These are phyloP conservation scores for Galerucella calmariensis DNA, from an alignment of 2,888 invertebrate genomes.

Conservation along the genomic window DNA sequence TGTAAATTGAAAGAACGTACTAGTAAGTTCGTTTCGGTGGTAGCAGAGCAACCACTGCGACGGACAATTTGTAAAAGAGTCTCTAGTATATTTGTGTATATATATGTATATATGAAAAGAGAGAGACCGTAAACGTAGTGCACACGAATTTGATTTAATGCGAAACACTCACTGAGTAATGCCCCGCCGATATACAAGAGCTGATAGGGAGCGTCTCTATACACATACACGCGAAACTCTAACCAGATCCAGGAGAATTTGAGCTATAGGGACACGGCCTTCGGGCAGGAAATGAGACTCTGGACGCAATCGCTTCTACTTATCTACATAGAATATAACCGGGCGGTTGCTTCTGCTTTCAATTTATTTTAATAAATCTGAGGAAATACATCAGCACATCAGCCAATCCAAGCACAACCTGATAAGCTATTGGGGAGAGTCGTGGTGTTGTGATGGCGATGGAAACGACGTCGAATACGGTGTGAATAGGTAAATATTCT, in stretches of 20 bases:
- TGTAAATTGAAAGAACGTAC: not conserved
- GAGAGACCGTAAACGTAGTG: constrained; percentile 42
- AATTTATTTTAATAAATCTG: constrained; percentile 67
- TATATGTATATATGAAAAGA: constrained; percentile 40
- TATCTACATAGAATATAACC: constrained; percentile 60
- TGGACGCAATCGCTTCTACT: constrained; percentile 57
- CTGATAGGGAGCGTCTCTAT: constrained; percentile 38
- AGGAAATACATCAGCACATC: constrained; percentile 62
- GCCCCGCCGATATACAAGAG: constrained; percentile 38
- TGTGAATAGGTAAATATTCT: not conserved
- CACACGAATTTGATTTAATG: constrained; percentile 44
- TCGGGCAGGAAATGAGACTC: constrained; percentile 57
- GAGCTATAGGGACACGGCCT: constrained; percentile 38
- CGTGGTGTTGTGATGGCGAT: constrained; percentile 21
- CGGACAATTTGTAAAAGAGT: constrained; percentile 33
- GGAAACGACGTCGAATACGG: constrained; percentile 6
- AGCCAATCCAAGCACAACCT: constrained; percentile 61
- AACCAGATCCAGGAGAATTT: constrained; percentile 36
- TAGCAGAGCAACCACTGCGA: not conserved
- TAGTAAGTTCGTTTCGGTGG: not conserved
- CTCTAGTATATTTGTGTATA: constrained; percentile 20
- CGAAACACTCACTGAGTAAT: constrained; percentile 46
- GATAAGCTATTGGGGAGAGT: constrained; percentile 43
- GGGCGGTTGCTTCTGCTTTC: constrained; percentile 60
- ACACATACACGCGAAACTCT: constrained; percentile 25